phyloP scores from a whole-genome alignment of 2,888 invertebrate genomes.

The Petrolisthes manimaculis region DNA sequence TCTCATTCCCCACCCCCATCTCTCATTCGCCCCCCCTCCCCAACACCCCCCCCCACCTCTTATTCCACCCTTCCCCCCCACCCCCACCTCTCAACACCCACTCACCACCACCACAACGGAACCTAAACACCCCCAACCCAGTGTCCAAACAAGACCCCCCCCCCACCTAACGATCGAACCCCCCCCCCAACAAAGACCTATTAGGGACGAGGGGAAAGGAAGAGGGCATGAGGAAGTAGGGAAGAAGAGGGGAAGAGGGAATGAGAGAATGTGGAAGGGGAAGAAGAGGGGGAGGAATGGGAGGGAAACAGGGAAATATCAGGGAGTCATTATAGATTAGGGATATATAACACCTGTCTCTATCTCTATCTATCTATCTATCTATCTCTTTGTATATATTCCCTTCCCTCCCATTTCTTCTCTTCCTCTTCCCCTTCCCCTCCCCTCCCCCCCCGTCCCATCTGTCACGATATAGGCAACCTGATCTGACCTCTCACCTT shows the following conservation, averaged over 20 bases:
- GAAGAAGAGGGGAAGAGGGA: not conserved
- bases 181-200: too few species aligned
- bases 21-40: not conserved
- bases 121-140: not conserved
- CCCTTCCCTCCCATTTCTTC: not conserved
- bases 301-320: not conserved
- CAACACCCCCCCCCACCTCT: not conserved
- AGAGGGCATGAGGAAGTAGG: not conserved
- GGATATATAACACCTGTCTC: too few species aligned
- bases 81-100: not conserved
- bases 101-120: not conserved
- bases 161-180: too few species aligned
- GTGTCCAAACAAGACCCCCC: not conserved
- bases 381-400: not conserved
- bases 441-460: not conserved
- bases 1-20: not conserved
- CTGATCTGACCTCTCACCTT: constrained; percentile 7
- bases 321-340: not conserved
- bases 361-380: too few species aligned
- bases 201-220: not conserved
- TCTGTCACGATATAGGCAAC: constrained; percentile 15
- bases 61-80: not conserved
- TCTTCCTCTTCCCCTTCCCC: not conserved
- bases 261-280: not conserved
- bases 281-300: not conserved